Conservation (phyloP, 35 echinoderm and acorn worm genomes). For the Patiria miniata region DNA sequence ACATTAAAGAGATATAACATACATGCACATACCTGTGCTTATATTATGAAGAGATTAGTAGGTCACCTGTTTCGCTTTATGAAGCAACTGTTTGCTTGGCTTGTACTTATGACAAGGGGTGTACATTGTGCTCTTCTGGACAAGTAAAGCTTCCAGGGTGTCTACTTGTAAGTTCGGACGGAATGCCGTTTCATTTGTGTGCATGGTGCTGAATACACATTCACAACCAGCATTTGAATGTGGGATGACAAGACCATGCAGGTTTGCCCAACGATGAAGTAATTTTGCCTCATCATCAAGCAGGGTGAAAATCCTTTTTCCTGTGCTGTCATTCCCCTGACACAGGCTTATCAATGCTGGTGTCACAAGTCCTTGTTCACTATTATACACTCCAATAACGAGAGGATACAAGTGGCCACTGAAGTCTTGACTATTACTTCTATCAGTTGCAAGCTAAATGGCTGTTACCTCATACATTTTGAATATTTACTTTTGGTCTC, state of each 20-base stretch:
- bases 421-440: constrained; percentile 38
- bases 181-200: constrained; percentile 31
- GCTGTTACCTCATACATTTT: neutral
- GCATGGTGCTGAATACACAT: constrained; percentile 5
- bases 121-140: neutral
- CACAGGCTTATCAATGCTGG: neutral
- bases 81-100: neutral
- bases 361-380: constrained; percentile 33
- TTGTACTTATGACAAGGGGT: neutral
- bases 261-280: constrained; percentile 29
- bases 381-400: constrained; percentile 36
- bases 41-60: neutral
- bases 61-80: neutral
- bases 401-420: constrained; percentile 56
- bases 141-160: constrained; percentile 28
- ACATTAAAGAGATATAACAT: neutral
- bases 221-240: constrained; percentile 51
- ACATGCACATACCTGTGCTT: neutral
- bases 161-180: constrained; percentile 20
- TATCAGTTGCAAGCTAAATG: constrained; percentile 63
- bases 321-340: constrained; percentile 49
- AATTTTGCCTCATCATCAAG: constrained; percentile 22
- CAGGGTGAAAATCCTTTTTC: constrained; percentile 24
- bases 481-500: constrained; percentile 29
- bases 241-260: constrained; percentile 31